Percentiles rank a stretch among this genome's conserved stretches.
phyloP scores from a whole-genome alignment of 2,113 vertebrate species.

The Lagopus muta region DNA sequence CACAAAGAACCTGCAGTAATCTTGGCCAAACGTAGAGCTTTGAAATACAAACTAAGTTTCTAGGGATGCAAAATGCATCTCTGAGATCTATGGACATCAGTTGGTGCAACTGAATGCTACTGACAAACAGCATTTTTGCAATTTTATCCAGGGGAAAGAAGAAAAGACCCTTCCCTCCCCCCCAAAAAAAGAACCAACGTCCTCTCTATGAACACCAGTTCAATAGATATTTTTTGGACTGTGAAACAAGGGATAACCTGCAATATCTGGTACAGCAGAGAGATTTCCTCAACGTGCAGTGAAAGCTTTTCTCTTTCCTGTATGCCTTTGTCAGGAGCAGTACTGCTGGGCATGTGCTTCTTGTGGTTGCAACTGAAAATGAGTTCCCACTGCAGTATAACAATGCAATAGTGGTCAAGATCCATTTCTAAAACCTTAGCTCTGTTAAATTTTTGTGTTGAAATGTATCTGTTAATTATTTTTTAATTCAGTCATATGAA shows the following conservation, averaged over 20 bases:
- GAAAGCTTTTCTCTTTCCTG: background rate
- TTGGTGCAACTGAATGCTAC: background rate
- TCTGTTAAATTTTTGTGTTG: background rate
- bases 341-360: background rate
- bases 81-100: background rate
- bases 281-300: background rate
- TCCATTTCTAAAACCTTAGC: background rate
- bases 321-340: background rate
- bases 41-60: background rate
- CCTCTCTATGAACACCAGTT: background rate
- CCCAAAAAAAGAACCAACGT: background rate
- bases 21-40: background rate
- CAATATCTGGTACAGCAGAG: background rate
- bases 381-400: background rate
- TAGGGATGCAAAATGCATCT: background rate
- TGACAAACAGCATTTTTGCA: background rate
- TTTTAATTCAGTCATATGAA: background rate
- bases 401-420: background rate
- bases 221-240: background rate
- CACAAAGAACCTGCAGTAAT: accelerated
- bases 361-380: background rate
- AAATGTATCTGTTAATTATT: background rate
- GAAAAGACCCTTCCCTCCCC: background rate
- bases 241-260: background rate
- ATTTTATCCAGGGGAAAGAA: background rate